Evolutionary conservation across 1,140 invertebrate genomes (phyloP).

Genomic region (Latrodectus geometricus): DNA sequence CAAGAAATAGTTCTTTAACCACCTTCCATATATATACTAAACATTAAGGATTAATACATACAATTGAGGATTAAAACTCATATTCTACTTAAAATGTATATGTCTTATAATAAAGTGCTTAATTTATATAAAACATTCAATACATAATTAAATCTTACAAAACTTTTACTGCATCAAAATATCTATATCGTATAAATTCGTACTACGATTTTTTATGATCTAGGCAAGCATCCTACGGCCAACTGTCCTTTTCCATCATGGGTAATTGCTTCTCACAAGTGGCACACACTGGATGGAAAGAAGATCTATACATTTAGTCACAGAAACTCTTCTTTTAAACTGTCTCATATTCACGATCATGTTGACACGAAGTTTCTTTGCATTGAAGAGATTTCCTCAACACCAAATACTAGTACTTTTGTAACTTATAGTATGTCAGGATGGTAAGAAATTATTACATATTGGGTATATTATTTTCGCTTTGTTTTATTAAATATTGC

Average conservation of each 20-base stretch:
- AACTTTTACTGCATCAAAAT: no score
- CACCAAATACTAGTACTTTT: constrained; percentile 49
- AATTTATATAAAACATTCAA: no score
- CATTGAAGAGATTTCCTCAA: constrained; percentile 39
- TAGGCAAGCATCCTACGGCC: constrained; percentile 72
- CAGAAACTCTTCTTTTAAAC: constrained; percentile 77
- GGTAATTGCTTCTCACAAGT: constrained; percentile 61
- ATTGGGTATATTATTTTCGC: not conserved
- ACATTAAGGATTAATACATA: no score
- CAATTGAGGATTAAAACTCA: no score
- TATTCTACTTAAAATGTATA: no score
- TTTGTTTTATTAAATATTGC: no score
- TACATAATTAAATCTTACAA: no score
- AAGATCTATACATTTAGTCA: constrained; percentile 81
- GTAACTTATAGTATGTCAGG: constrained; percentile 64
- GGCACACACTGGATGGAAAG: constrained; percentile 67
- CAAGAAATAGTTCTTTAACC: no score
- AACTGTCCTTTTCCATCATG: constrained; percentile 64
- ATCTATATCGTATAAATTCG: no score
- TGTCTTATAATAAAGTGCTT: no score
- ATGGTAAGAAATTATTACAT: constrained; percentile 62
- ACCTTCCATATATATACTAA: no score
- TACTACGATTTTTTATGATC: not conserved
- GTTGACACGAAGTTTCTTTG: constrained; percentile 56
- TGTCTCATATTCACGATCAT: constrained; percentile 20